Evolutionary conservation across 2,113 vertebrate genomes (phyloP).

Genomic region (Eira barbara): DNA sequence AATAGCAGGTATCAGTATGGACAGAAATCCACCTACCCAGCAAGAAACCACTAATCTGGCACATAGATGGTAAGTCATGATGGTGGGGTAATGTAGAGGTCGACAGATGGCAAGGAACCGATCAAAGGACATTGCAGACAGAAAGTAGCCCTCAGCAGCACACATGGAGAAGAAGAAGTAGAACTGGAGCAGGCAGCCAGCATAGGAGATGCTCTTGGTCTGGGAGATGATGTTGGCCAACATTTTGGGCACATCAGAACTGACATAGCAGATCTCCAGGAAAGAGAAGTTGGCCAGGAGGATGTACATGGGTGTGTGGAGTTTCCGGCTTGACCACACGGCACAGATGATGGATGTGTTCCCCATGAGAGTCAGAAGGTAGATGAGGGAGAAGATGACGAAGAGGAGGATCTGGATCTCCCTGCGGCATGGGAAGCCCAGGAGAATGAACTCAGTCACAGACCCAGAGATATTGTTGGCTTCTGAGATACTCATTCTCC

Average conservation of each 20-base stretch:
- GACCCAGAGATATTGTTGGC: neutral
- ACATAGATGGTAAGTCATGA: neutral
- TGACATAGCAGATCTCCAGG: conserved; percentile 49
- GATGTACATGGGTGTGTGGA: conserved; percentile 50
- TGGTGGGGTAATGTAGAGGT: conserved; percentile 42
- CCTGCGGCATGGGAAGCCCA: conserved; percentile 23
- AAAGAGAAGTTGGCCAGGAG: conserved; percentile 53
- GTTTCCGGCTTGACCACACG: neutral
- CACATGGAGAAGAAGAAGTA: conserved; percentile 69
- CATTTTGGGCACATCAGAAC: conserved; percentile 33
- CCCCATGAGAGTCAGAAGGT: neutral
- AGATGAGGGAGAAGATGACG: conserved; percentile 10
- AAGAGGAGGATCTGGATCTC: neutral
- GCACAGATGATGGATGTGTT: conserved; percentile 37
- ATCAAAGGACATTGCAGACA: conserved; percentile 31
- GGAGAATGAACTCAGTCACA: conserved; percentile 24
- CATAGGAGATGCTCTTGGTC: conserved; percentile 56
- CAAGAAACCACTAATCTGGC: neutral
- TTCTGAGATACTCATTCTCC: neutral
- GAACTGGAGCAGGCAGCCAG: conserved; percentile 75
- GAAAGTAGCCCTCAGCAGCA: neutral
- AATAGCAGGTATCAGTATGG: neutral
- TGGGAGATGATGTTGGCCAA: conserved; percentile 56
- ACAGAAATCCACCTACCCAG: conserved; percentile 31
- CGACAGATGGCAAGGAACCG: conserved; percentile 62